phyloP scores from a whole-genome alignment of 2,888 invertebrate species.

The Epinotia ramella region DNA sequence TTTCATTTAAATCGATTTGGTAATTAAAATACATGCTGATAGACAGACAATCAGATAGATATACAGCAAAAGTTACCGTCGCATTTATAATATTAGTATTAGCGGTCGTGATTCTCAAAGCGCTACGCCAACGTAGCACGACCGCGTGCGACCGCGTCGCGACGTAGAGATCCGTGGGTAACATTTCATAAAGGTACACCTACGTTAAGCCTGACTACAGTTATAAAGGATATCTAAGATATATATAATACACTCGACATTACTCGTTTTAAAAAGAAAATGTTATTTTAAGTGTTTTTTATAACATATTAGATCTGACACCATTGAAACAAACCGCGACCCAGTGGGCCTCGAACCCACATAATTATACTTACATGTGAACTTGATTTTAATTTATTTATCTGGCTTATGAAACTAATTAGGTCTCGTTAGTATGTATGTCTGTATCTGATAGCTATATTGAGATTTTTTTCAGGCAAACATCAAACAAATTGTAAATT shows the following conservation, averaged over 20 bases:
- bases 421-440: no score
- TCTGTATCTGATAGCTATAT: not conserved
- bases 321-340: not conserved
- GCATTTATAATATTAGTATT: not conserved
- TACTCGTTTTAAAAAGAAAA: not conserved
- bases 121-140: constrained; percentile 38
- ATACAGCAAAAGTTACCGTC: not conserved
- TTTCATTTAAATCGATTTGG: not conserved
- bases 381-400: no score
- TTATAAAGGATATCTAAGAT: not conserved
- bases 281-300: not conserved
- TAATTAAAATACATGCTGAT: not conserved
- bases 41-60: not conserved
- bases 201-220: no score
- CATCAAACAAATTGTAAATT: not conserved
- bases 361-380: no score
- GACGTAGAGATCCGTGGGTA: constrained; percentile 23
- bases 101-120: constrained; percentile 6
- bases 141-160: not conserved
- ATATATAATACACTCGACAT: not conserved
- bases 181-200: no score
- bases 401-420: no score
- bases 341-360: no score
- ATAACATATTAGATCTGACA: not conserved
- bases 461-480: not conserved